Evolutionary conservation across 2,113 vertebrate species (phyloP), one percentile per base, ranked within the genome.

Genomic region (Ondatra zibethicus): DNA sequence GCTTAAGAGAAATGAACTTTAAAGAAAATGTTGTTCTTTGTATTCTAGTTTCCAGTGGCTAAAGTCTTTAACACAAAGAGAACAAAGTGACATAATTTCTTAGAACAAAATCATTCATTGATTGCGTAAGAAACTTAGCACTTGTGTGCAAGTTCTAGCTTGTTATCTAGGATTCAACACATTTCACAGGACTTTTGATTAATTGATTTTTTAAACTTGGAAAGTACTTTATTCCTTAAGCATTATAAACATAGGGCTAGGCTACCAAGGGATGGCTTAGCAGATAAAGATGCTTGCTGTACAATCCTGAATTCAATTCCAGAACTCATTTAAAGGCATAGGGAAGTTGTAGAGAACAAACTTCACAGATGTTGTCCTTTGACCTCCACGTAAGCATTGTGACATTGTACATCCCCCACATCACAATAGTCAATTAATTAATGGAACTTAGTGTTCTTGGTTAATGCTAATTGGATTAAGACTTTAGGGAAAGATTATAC

Each of bases 181-280:
- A 96, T 93, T 96, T 96, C 66, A 45, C 25, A 10, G 88, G 85
- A 89, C 36, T 93, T 96, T 86, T 84, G 33, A 42, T 50, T 96
- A 91, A 92, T 86, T 94, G 61, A 95, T 68, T 95, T 97, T 97
- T 94, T 89, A 93, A 97, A 88, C 68, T 82, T 92, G 42, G 55
- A 92, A 92, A 95, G 70, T 93, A 19, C 81, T 91, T 96, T 92
- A 81, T 94, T 88, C 89, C 52, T 93, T 93, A 82, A 89, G 52
- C 52, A 95, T 94, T 85, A 78, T 36, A 45, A 9, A 86, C 63
- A 72, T 76, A 39, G 52, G 17, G 31, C 47, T 91, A 93, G 68
- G 55, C 61, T 89, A 72, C 55, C 25, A 73, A 94, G 76, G 13
- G 77, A 61, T 42, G 55, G n/a, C 25, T 61, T 63, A 29, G 23